Evolutionary conservation across 2,888 invertebrate species (phyloP), one percentile per base, ranked within the genome.

Genomic region (Drosophila kambysellisi): DNA sequence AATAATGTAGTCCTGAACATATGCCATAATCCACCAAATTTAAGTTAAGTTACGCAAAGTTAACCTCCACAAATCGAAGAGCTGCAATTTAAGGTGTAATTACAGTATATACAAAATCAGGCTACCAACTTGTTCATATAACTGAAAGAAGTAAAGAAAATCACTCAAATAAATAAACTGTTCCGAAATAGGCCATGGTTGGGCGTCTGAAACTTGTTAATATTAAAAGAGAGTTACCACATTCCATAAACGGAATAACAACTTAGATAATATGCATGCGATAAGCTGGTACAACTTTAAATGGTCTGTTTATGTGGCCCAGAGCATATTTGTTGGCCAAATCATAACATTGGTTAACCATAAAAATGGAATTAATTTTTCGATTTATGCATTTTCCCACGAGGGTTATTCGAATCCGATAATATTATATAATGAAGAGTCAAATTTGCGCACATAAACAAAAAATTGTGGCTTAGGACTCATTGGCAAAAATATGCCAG

Each of bases 381-480:
- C 7, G 48, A 57, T 69, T 69, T 70, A 56, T 70, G 33, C 29
- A 50, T 51, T 58, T 62, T 68, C 68, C 58, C 57, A 74, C 61
- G 50, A 68, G 50, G 35, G 15, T 33, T 25, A 43, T 29, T 41
- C 48, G 15, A 48, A 41, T 17, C 43, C 59, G 54, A 69, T 73
- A 61, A 59, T 52, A 66, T 66, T 66, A 69, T 59, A 76, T 76
- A 69, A 79, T 80, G 73, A 32, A 79, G 72, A 64, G 61, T 48
- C 73, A 80, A 72, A 74, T 77, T 77, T 63, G 52, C 20, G 66
- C 59, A 41, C 58, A 78, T 74, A 52, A 79, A 57, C 68, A 65
- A 76, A 37, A 69, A 48, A 57, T 33, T 25, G 8, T 33, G 54
- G 32, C 43, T 15, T 33, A 33, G 61, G 58, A 52, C 53, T 43